Conservation (phyloP, 2,113 vertebrate species). For the Choloepus hoffmanni region DNA sequence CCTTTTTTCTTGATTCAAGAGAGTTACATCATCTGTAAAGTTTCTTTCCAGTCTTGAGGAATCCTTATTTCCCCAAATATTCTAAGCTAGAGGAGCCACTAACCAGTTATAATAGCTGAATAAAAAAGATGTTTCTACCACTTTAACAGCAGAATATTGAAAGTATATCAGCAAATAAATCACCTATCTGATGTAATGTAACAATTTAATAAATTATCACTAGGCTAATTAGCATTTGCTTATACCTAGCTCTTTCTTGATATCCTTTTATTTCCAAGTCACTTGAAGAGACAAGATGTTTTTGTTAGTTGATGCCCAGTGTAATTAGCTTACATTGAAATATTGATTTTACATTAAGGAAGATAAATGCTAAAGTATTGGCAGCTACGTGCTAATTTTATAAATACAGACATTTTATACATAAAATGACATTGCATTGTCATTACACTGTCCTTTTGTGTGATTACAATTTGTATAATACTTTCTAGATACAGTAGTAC, state of each 20-base stretch:
- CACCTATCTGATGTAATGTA: background rate
- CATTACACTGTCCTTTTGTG: background rate
- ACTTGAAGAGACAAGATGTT: slow-evolving; percentile 55
- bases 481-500: background rate
- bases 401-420: slow-evolving; percentile 77
- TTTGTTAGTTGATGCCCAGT: slow-evolving; percentile 76
- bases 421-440: slow-evolving; percentile 55
- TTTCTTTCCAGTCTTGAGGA: background rate
- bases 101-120: background rate
- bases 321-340: slow-evolving; percentile 82
- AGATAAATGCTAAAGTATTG: slow-evolving; percentile 79
- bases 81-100: background rate
- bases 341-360: slow-evolving; percentile 85
- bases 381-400: slow-evolving; percentile 74
- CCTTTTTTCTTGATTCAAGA: background rate
- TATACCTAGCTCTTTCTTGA: slow-evolving; percentile 26
- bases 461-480: slow-evolving; percentile 63
- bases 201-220: background rate
- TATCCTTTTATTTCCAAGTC: slow-evolving; percentile 61
- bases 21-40: accelerated
- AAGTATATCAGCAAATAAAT: slow-evolving; percentile 25
- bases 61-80: background rate
- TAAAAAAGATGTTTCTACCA: background rate
- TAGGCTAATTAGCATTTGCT: slow-evolving; percentile 9
- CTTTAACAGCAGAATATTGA: slow-evolving; percentile 10